Conservation (phyloP, 92 coral and sea anemone genomes). For the Zoanthus solanderi region DNA sequence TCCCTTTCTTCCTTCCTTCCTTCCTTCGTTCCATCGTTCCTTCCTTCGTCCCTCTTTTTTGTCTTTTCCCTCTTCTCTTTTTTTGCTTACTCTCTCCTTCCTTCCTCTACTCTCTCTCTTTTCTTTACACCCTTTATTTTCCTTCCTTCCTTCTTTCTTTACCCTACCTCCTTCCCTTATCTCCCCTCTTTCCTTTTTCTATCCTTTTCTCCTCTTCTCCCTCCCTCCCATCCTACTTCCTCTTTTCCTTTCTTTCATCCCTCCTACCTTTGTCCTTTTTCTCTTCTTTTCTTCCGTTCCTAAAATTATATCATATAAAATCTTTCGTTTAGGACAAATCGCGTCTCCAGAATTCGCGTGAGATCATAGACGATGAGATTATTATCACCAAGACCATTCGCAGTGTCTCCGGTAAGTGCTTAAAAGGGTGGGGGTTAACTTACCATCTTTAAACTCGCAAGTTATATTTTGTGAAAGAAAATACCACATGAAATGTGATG, state of each 20-base stretch:
- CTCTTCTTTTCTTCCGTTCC: not conserved
- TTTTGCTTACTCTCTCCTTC: too few relatives aligned
- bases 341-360: slow-evolving; percentile 78
- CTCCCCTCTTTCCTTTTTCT: not conserved
- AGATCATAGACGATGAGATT: slow-evolving; percentile 84
- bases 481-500: not conserved
- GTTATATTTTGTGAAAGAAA: not conserved
- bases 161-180: not conserved
- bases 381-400: slow-evolving; percentile 87
- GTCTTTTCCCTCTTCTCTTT: not conserved
- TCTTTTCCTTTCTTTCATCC: not conserved
- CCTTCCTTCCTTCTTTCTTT: not conserved
- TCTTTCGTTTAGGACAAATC: slow-evolving; percentile 53
- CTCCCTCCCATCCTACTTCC: too few relatives aligned
- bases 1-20: not conserved
- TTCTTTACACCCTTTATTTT: not conserved
- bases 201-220: not conserved
- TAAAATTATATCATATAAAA: not conserved
- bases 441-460: too few relatives aligned
- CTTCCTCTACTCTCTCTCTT: not conserved
- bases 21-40: too few relatives aligned
- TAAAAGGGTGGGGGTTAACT: not conserved
- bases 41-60: too few relatives aligned
- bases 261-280: not conserved
- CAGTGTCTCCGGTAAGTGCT: slow-evolving; percentile 82